These are phyloP conservation scores for Hypomecis punctinalis DNA, from an alignment of 2,888 invertebrate genomes.

Conservation along the genomic window DNA sequence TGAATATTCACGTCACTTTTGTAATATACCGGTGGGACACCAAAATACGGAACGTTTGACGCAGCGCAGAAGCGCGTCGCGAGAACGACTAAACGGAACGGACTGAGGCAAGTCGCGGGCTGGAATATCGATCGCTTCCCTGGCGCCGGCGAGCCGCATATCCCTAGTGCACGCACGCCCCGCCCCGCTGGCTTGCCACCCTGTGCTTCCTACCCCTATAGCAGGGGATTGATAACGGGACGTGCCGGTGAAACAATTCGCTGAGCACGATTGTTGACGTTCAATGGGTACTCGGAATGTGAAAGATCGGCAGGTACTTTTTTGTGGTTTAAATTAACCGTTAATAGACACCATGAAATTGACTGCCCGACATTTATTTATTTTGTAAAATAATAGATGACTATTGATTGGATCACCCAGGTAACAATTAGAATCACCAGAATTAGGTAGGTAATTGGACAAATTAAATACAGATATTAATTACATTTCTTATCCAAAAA, in stretches of 20 bases:
- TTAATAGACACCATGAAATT: not conserved
- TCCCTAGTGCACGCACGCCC: slow-evolving; percentile 80
- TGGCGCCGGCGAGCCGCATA: slow-evolving; percentile 82
- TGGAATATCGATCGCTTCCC: slow-evolving; percentile 78
- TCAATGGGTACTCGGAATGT: slow-evolving; percentile 15
- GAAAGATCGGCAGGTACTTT: slow-evolving; percentile 7
- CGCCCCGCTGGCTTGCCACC: slow-evolving; percentile 67
- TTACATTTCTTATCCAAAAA: not conserved
- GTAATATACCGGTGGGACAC: slow-evolving; percentile 56
- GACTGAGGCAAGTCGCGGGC: slow-evolving; percentile 63
- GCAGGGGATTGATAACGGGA: slow-evolving; percentile 48
- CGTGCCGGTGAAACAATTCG: slow-evolving; percentile 28
- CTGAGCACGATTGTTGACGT: slow-evolving; percentile 24
- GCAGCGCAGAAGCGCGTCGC: slow-evolving; percentile 68
- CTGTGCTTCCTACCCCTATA: slow-evolving; percentile 57
- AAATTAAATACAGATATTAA: not conserved
- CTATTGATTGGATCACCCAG: not conserved
- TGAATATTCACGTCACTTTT: slow-evolving; percentile 61
- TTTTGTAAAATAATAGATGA: not conserved
- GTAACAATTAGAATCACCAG: not conserved
- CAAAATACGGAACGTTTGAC: slow-evolving; percentile 50
- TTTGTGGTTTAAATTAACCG: not conserved
- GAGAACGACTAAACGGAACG: slow-evolving; percentile 62
- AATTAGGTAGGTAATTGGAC: not conserved
- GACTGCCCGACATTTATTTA: not conserved